Percentiles rank a stretch among this genome's conserved stretches.
Conservation (phyloP, 2,113 vertebrate genomes). For the Spheniscus mendiculus region DNA sequence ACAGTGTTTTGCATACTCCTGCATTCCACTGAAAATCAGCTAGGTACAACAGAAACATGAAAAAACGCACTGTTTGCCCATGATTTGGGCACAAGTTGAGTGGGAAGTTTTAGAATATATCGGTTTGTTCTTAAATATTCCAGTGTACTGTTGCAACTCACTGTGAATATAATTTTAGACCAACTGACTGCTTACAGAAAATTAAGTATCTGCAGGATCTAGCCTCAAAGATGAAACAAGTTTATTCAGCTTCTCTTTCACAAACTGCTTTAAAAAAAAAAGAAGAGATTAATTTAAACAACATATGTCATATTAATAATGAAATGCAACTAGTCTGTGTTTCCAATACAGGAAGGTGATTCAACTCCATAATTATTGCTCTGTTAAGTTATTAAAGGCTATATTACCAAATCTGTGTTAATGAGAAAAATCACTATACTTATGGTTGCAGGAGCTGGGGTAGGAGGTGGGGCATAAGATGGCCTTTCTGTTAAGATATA, state of each 20-base stretch:
- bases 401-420: slow-evolving; percentile 64
- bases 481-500: slow-evolving; percentile 89
- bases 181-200: background rate
- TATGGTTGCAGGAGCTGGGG: slow-evolving; percentile 96
- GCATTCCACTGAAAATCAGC: background rate
- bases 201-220: background rate
- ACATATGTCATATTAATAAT: background rate
- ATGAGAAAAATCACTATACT: slow-evolving; percentile 83
- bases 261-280: background rate
- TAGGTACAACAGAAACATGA: background rate
- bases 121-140: background rate
- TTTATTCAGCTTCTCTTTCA: background rate
- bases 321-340: background rate
- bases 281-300: background rate
- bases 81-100: background rate
- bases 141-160: background rate
- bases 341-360: background rate
- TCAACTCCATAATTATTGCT: background rate
- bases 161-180: background rate
- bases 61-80: background rate
- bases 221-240: background rate
- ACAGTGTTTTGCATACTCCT: background rate
- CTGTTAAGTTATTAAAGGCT: slow-evolving; percentile 6
- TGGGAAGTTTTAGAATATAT: background rate
- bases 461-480: slow-evolving; percentile 94